Conservation (phyloP, 2,888 invertebrate genomes). For the Cantharis nigra region DNA sequence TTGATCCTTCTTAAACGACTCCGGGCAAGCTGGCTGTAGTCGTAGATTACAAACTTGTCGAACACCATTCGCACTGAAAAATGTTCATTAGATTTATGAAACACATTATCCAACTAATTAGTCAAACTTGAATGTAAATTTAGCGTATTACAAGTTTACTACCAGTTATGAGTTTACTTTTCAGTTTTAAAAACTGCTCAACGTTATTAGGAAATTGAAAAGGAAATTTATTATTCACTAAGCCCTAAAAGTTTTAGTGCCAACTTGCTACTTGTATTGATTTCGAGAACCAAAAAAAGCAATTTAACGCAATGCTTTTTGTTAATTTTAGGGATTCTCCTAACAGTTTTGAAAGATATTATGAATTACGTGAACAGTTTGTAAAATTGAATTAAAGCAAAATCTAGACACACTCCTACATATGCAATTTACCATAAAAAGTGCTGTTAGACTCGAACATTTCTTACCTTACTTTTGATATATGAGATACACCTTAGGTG, state of each 20-base stretch:
- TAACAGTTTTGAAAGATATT: slow-evolving; percentile 10
- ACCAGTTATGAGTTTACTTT: slow-evolving; percentile 18
- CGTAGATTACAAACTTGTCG: slow-evolving; percentile 23
- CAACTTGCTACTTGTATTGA: slow-evolving; percentile 15
- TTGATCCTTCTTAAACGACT: slow-evolving; percentile 24
- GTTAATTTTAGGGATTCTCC: slow-evolving; percentile 13
- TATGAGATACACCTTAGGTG: not conserved
- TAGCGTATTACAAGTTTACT: slow-evolving; percentile 5
- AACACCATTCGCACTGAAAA: slow-evolving; percentile 19
- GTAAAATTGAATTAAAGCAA: not conserved
- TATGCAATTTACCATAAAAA: not conserved
- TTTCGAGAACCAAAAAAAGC: slow-evolving; percentile 8
- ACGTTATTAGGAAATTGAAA: slow-evolving; percentile 20
- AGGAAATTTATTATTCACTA: slow-evolving; percentile 19
- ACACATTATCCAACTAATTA: slow-evolving; percentile 21
- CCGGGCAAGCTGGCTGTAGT: slow-evolving; percentile 10
- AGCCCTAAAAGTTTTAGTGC: slow-evolving; percentile 13
- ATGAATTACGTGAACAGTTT: slow-evolving; percentile 4
- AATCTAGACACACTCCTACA: not conserved
- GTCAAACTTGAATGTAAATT: slow-evolving; percentile 16
- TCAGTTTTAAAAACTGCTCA: slow-evolving; percentile 15
- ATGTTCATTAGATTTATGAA: slow-evolving; percentile 20
- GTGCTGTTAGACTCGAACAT: not conserved
- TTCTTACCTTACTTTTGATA: not conserved
- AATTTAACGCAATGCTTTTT: slow-evolving; percentile 4